phyloP scores from a whole-genome alignment of 2,888 invertebrate genomes.

The Cheilosia pagana region DNA sequence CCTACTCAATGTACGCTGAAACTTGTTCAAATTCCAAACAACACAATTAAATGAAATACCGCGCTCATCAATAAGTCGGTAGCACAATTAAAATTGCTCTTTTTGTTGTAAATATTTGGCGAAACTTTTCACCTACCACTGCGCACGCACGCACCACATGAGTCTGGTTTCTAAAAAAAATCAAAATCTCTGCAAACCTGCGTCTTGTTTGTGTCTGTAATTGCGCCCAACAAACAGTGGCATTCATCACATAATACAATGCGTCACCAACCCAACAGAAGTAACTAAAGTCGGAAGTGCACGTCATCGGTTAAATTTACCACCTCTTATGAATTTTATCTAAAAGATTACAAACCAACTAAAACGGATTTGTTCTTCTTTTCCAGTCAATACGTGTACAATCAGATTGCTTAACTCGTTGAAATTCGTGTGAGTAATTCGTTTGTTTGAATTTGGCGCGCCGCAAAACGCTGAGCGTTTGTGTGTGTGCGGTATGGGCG shows the following conservation, averaged over 20 bases:
- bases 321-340: conserved; percentile 17
- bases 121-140: conserved; percentile 8
- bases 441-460: conserved; percentile 11
- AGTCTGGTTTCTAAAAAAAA: conserved; percentile 23
- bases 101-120: conserved; percentile 14
- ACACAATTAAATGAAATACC: conserved; percentile 24
- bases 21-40: conserved; percentile 15
- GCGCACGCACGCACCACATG: neutral
- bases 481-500: neutral
- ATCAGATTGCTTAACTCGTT: conserved; percentile 17
- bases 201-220: neutral
- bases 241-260: conserved; percentile 12
- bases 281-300: conserved; percentile 10
- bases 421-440: conserved; percentile 24
- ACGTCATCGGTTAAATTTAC: conserved; percentile 4
- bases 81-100: conserved; percentile 22
- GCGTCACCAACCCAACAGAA: conserved; percentile 21
- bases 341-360: conserved; percentile 11
- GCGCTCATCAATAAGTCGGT: conserved; percentile 26
- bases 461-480: conserved; percentile 5
- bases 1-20: neutral
- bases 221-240: neutral
- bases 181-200: neutral
- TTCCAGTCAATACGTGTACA: neutral
- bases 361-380: conserved; percentile 10